Conservation (phyloP, 2,113 vertebrate genomes). For the Microtus richardsoni region DNA sequence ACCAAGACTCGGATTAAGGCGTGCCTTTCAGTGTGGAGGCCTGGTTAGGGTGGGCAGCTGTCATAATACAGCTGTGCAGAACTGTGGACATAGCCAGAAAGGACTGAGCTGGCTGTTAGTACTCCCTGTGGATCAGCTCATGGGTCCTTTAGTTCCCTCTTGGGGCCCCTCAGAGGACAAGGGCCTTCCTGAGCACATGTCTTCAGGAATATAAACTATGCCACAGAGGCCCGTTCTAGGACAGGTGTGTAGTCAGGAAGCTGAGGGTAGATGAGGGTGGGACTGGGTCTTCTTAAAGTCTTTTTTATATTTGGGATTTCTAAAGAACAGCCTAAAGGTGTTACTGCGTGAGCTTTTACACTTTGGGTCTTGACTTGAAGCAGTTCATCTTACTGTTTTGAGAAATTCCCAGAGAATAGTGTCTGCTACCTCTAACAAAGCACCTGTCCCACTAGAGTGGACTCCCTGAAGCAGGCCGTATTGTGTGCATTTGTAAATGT, state of each 20-base stretch:
- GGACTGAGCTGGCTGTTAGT: not conserved
- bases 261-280: not conserved
- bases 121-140: not conserved
- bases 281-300: not conserved
- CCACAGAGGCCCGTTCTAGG: not conserved
- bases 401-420: not conserved
- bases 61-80: not conserved
- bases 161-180: not conserved
- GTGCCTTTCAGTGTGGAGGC: not conserved
- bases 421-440: not conserved
- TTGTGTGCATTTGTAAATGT: conserved; percentile 26
- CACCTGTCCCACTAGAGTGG: not conserved
- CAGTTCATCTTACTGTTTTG: conserved; percentile 1
- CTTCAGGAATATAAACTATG: not conserved
- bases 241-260: not conserved
- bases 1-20: not conserved
- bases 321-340: not conserved
- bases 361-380: conserved; percentile 40
- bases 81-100: not conserved
- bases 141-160: not conserved
- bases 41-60: not conserved
- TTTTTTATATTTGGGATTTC: not conserved
- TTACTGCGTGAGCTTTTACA: not conserved
- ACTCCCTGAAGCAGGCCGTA: not conserved
- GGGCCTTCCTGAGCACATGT: not conserved